Conservation (phyloP, 2,113 vertebrate species). For the Mus spicilegus region DNA sequence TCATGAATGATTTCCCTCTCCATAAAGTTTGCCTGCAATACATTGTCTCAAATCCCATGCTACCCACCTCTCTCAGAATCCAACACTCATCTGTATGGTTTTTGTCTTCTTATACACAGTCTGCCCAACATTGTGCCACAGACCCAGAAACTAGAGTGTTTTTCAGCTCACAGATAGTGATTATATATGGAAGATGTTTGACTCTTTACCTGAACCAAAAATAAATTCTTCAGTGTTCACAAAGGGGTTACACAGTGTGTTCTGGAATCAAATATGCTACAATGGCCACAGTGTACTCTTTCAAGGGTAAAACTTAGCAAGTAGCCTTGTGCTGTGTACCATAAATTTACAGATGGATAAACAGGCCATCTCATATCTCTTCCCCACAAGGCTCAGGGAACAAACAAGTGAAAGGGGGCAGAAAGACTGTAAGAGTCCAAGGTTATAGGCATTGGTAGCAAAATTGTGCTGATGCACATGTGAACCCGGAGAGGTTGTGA, state of each 20-base stretch:
- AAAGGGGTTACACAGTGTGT: not conserved
- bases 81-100: not conserved
- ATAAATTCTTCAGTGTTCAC: constrained; percentile 6
- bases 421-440: not conserved
- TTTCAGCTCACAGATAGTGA: not conserved
- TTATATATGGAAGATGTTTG: not conserved
- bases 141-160: not conserved
- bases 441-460: too few relatives aligned
- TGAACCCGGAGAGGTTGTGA: not conserved
- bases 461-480: too few relatives aligned
- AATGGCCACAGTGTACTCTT: not conserved
- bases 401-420: too few relatives aligned
- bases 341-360: not conserved
- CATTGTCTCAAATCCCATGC: not conserved
- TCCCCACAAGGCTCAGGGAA: not conserved
- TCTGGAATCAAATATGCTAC: not conserved
- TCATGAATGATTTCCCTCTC: not conserved
- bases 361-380: not conserved
- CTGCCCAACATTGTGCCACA: fast-evolving
- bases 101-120: fast-evolving
- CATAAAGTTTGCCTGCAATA: not conserved
- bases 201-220: not conserved
- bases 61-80: not conserved
- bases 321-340: not conserved
- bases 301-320: not conserved